phyloP scores from a whole-genome alignment of 1,140 invertebrate genomes.

The Probaryconus sp. region DNA sequence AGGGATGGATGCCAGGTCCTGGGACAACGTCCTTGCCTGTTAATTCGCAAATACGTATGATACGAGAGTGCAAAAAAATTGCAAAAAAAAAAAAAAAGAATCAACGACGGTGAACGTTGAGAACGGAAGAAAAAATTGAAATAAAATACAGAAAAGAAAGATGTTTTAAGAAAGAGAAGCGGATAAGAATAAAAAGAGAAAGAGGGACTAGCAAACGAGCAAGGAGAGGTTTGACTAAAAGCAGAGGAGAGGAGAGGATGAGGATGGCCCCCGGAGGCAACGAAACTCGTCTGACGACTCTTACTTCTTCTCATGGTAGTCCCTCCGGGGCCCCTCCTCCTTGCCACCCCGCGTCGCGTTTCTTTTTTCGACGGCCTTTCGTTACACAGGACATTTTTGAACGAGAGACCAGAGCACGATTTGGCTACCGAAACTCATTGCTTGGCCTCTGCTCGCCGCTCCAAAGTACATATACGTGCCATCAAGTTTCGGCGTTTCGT shows the following conservation, averaged over 20 bases:
- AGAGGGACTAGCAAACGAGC: slow-evolving; percentile 43
- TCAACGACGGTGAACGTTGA: no score
- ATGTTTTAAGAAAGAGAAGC: slow-evolving; percentile 26
- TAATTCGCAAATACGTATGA: slow-evolving; percentile 56
- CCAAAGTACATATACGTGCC: not conserved
- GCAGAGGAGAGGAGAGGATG: slow-evolving; percentile 57
- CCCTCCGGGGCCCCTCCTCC: slow-evolving; percentile 6
- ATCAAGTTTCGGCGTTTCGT: slow-evolving; percentile 32
- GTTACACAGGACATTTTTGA: slow-evolving; percentile 54
- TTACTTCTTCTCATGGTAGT: slow-evolving; percentile 52
- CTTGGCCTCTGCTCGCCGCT: not conserved
- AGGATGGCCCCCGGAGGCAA: slow-evolving; percentile 58
- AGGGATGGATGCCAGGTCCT: slow-evolving; percentile 42
- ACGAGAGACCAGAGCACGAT: slow-evolving; percentile 31
- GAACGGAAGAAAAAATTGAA: no score
- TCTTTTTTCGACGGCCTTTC: slow-evolving; percentile 36
- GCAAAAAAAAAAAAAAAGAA: slow-evolving; percentile 2
- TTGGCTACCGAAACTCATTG: slow-evolving; percentile 54
- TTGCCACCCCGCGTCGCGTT: slow-evolving; percentile 3
- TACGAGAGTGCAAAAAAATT: slow-evolving; percentile 37
- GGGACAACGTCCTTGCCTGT: slow-evolving; percentile 59
- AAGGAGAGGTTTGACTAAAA: slow-evolving; percentile 52
- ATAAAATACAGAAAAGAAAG: no score
- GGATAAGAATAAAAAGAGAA: slow-evolving; percentile 24
- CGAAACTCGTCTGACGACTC: slow-evolving; percentile 59